Evolutionary conservation across 2,888 invertebrate species (phyloP).

Genomic region (Geophilus truncorum): DNA sequence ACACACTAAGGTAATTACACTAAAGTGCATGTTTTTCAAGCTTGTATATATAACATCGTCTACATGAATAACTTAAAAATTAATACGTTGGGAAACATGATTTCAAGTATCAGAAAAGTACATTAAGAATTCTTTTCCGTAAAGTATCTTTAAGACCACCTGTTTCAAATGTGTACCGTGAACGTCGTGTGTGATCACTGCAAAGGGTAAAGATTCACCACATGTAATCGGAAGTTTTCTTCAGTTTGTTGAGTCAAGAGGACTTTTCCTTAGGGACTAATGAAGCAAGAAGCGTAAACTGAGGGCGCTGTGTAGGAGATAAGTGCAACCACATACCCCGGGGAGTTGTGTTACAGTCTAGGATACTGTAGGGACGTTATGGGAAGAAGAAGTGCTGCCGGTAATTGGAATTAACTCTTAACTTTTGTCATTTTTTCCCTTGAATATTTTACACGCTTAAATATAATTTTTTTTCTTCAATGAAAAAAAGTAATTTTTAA

Average conservation of each 20-base stretch:
- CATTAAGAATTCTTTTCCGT: no score
- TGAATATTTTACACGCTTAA: background rate
- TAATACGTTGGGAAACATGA: background rate
- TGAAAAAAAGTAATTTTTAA: background rate
- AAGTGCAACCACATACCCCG: background rate
- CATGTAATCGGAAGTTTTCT: constrained; percentile 12
- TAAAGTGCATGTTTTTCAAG: background rate
- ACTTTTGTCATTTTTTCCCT: background rate
- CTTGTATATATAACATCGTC: background rate
- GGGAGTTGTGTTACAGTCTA: background rate
- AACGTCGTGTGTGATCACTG: background rate
- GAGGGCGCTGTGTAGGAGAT: background rate
- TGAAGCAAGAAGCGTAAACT: background rate
- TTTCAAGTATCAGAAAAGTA: background rate
- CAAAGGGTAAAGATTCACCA: background rate
- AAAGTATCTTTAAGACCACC: background rate
- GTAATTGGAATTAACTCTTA: background rate
- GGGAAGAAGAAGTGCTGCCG: background rate
- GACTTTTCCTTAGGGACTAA: constrained; percentile 5
- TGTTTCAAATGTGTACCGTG: background rate
- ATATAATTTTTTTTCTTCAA: background rate
- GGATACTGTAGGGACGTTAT: background rate
- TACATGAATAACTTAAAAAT: background rate
- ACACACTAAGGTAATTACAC: background rate
- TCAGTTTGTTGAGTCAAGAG: background rate